Evolutionary conservation across 2,113 vertebrate species (phyloP).

Genomic region (Myanophis thanlyinensis): DNA sequence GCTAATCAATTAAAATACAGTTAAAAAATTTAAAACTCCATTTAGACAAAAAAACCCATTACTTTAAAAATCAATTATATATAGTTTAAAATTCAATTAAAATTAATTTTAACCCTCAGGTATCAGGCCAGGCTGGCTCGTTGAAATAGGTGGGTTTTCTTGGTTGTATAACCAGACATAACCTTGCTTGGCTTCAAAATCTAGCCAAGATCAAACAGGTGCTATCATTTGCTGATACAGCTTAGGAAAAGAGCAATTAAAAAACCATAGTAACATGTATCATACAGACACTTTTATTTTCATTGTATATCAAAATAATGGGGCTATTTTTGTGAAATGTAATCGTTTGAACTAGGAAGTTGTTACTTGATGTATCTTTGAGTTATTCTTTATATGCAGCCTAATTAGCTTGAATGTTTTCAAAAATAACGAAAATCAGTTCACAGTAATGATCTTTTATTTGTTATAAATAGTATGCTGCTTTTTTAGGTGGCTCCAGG

Average conservation of each 20-base stretch:
- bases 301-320: neutral
- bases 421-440: neutral
- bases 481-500: neutral
- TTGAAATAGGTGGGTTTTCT: too few relatives aligned
- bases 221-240: neutral
- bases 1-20: too few relatives aligned
- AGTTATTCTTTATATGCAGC: neutral
- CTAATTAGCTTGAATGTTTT: neutral
- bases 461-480: neutral
- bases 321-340: neutral
- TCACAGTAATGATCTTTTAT: neutral
- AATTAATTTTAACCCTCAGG: too few relatives aligned
- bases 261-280: neutral
- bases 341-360: neutral
- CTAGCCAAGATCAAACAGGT: neutral
- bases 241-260: neutral
- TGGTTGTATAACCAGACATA: neutral
- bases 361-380: neutral
- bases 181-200: neutral
- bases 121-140: too few relatives aligned
- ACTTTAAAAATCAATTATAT: too few relatives aligned
- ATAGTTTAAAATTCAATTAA: too few relatives aligned
- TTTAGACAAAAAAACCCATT: too few relatives aligned
- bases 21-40: too few relatives aligned
- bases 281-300: neutral